A percentile compares a stretch with the other conserved stretches of the same genome.
Conservation (phyloP, 1,140 invertebrate species). For the Trichomalopsis sarcophagae region DNA sequence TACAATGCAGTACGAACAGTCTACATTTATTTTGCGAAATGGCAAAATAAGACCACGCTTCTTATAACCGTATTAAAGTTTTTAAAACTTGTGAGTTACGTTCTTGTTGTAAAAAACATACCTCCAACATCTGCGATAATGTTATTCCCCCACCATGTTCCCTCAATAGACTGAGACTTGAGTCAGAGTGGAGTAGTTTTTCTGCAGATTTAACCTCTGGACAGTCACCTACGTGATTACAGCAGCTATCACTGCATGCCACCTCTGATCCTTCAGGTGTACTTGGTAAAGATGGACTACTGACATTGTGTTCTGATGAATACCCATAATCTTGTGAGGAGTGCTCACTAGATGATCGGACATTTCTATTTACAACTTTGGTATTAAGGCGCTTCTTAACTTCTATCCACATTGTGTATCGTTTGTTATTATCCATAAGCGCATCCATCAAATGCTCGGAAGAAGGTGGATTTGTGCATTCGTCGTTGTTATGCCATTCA, state of each 20-base stretch:
- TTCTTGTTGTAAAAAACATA: conserved; percentile 60
- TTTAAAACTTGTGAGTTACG: not conserved
- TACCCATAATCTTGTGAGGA: conserved; percentile 88
- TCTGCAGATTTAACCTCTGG: conserved; percentile 66
- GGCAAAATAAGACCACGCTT: too few species aligned
- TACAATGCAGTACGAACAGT: not conserved
- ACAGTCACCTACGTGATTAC: conserved; percentile 83
- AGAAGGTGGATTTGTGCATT: conserved; percentile 56
- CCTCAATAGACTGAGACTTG: conserved; percentile 65
- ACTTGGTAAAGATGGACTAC: conserved; percentile 83
- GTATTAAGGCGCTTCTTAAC: conserved; percentile 68
- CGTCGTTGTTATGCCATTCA: conserved; percentile 53
- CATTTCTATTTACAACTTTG: conserved; percentile 68
- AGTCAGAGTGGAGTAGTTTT: conserved; percentile 67
- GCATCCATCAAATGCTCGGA: conserved; percentile 64
- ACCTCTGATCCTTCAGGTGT: conserved; percentile 90
- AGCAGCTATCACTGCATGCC: conserved; percentile 88
- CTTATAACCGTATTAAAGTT: not conserved
- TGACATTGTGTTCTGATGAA: conserved; percentile 85
- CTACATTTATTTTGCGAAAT: too few species aligned
- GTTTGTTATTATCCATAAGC: conserved; percentile 64
- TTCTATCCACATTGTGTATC: conserved; percentile 67
- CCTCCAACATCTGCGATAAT: conserved; percentile 83
- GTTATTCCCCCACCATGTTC: conserved; percentile 73
- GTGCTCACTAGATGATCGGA: conserved; percentile 80